Base-by-base conservation (phyloP, 2,797 vertebrate species). In the Sebastes trivittatus region DNA sequence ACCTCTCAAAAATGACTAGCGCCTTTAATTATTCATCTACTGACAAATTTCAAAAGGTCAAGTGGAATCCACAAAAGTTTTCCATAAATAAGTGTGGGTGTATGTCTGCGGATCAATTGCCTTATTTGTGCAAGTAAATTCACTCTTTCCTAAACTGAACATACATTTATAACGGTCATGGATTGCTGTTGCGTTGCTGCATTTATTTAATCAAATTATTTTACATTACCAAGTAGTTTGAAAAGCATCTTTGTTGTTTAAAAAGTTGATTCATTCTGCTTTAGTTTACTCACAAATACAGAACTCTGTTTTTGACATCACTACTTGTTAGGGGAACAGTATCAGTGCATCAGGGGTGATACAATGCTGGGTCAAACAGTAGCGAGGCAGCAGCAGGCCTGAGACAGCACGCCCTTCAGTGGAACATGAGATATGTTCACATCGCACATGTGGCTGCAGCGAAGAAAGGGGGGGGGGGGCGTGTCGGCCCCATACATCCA, bases 11-110 rank as follows among this genome's bases (percentile, higher is more conserved):
- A 92, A 90, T 68, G 82, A 91, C 87, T 66, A 54, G 77, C 78
- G 38, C 78, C 64, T 88, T 92, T 84, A 92, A 94, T 93, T 93
- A 94, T 94, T 92, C 77, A 92, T 87, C 86, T 73, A 54, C 81
- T 78, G 87, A 81, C 87, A 86, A 85, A 83, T 88, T 87, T 92
- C 32, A 64, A 84, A 84, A 87, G 78, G 59, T 55, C 38, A 71
- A 85, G 52, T 22, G 38, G n/a, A 84, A 79, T 83, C 58, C 32
- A 74, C 56, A 36, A 75, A 78, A 59, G 59, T 77, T 82, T 72
- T 46, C 49, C 29, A 74, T 52, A 65, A 80, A 77, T 18, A 72
- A 59, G 22, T 9, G 29, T 58, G 7, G 11, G 69, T 46, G 49
- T 66, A 23, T 30, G 67, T 64, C 22, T 63, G 22, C 34, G 29